phyloP scores from a whole-genome alignment of 2,113 vertebrate species.

The Elachura formosa region DNA sequence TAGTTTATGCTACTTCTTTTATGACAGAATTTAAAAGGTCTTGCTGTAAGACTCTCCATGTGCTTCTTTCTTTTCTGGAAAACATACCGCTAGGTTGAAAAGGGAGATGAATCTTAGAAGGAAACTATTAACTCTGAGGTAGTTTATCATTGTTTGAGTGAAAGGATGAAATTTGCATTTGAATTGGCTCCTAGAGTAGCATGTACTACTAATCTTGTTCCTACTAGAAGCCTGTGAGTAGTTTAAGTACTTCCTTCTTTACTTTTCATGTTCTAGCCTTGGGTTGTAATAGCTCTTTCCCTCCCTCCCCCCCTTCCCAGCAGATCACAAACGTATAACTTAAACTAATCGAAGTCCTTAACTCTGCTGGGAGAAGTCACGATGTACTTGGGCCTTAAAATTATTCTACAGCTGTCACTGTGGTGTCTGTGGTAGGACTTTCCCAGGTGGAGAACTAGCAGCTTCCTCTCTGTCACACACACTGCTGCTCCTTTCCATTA shows the following conservation, averaged over 20 bases:
- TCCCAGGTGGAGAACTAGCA: background rate
- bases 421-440: background rate
- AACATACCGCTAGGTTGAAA: conserved; percentile 86
- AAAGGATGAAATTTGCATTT: conserved; percentile 92
- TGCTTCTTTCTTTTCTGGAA: conserved; percentile 77
- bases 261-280: conserved; percentile 69
- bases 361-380: background rate
- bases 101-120: conserved; percentile 89
- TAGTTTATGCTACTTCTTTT: conserved; percentile 82
- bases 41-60: conserved; percentile 82
- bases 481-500: background rate
- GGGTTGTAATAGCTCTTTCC: conserved; percentile 57
- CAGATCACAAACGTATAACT: conserved; percentile 65
- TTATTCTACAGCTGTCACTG: background rate
- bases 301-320: conserved; percentile 19
- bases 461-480: background rate
- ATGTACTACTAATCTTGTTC: conserved; percentile 86
- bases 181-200: conserved; percentile 84
- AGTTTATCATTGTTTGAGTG: conserved; percentile 96
- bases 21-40: conserved; percentile 82
- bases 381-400: background rate
- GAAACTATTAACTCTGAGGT: conserved; percentile 96
- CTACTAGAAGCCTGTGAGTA: conserved; percentile 79
- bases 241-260: conserved; percentile 86
- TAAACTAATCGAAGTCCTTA: conserved; percentile 56